These are phyloP conservation scores for Falco cherrug DNA, from an alignment of 2,797 vertebrate genomes.

Conservation along the genomic window DNA sequence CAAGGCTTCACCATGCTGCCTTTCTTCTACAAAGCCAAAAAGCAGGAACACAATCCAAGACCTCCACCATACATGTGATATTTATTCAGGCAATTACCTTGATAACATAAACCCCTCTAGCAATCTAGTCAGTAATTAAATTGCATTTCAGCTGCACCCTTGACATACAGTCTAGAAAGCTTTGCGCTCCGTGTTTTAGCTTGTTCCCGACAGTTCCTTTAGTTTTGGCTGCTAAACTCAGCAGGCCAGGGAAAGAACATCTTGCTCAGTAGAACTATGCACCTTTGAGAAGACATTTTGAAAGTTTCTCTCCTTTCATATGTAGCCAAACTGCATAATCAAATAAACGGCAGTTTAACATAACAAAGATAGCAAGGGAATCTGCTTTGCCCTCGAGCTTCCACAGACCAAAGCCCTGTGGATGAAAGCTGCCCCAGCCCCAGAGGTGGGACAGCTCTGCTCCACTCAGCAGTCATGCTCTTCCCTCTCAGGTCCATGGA, in stretches of 20 bases:
- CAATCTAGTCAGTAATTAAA: constrained; percentile 34
- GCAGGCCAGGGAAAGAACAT: not conserved
- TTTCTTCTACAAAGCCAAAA: not conserved
- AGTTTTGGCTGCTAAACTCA: not conserved
- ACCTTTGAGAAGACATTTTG: not conserved
- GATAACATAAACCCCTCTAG: constrained; percentile 26
- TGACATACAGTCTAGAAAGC: not conserved
- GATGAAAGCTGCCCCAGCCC: not conserved
- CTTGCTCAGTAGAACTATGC: not conserved
- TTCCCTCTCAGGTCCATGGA: not conserved
- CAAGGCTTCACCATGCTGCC: not conserved
- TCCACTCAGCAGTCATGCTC: not conserved
- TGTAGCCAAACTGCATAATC: not conserved
- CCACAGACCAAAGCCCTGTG: not conserved
- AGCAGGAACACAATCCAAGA: not conserved
- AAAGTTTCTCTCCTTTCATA: not conserved
- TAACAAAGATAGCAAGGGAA: not conserved
- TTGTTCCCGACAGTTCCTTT: not conserved
- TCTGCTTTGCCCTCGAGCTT: not conserved
- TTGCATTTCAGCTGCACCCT: constrained; percentile 14
- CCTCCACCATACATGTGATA: not conserved
- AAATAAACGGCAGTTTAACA: not conserved
- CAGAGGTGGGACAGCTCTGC: not conserved
- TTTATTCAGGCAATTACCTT: constrained; percentile 11
- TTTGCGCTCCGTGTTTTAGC: not conserved